A percentile compares a stretch with the other conserved stretches of the same genome.
Evolutionary conservation across 92 coral and sea anemone species (phyloP).

Genomic region (Porites lobata): DNA sequence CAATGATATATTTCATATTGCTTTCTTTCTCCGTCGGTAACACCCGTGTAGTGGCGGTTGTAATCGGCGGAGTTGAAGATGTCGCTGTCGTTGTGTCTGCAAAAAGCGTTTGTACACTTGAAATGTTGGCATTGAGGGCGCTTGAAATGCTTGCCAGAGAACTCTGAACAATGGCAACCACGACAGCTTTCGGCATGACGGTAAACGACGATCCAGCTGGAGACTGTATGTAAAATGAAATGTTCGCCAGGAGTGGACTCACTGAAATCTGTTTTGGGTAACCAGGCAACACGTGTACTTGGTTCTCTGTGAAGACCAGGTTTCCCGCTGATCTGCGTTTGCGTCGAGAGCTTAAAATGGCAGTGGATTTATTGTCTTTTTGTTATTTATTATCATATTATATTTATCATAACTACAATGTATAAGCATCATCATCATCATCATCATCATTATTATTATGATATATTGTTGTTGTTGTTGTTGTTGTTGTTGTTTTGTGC

Average conservation of each 20-base stretch:
- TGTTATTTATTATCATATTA: neutral
- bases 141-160: slow-evolving; percentile 25
- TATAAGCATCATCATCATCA: too few relatives aligned
- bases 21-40: slow-evolving; percentile 1
- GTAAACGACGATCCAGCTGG: slow-evolving; percentile 41
- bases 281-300: slow-evolving; percentile 61
- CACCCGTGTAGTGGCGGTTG: neutral
- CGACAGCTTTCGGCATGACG: slow-evolving; percentile 11
- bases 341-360: neutral
- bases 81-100: slow-evolving; percentile 24
- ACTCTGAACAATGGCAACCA: slow-evolving; percentile 27
- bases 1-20: slow-evolving; percentile 22
- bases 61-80: neutral
- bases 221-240: slow-evolving; percentile 55
- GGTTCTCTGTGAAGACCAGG: slow-evolving; percentile 32
- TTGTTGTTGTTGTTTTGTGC: too few relatives aligned
- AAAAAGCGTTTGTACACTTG: neutral
- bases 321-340: slow-evolving; percentile 21
- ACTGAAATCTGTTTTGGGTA: slow-evolving; percentile 30
- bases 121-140: slow-evolving; percentile 44
- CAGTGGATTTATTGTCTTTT: neutral
- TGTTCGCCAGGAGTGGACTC: slow-evolving; percentile 16
- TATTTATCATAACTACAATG: neutral
- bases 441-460: too few relatives aligned
- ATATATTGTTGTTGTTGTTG: too few relatives aligned